phyloP scores from a whole-genome alignment of 2,888 invertebrate species.

The Eledona agricola region DNA sequence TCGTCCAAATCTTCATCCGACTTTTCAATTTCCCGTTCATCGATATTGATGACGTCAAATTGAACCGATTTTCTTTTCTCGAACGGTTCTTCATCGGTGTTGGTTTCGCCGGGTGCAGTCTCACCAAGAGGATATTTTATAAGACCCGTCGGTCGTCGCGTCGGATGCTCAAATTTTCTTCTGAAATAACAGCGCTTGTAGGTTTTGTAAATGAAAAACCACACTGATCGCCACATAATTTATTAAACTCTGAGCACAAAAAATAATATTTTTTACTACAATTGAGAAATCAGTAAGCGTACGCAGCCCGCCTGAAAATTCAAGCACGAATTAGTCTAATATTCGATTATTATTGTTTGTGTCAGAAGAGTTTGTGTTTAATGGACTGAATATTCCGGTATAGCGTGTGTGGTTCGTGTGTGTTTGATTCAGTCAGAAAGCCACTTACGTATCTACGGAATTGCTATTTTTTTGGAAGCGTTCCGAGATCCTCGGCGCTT shows the following conservation, averaged over 20 bases:
- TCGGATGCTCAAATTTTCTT: conserved; percentile 24
- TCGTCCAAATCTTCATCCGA: conserved; percentile 15
- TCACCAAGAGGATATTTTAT: conserved; percentile 12
- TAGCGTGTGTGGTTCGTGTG: conserved; percentile 16
- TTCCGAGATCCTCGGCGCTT: conserved; percentile 20
- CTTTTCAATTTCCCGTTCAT: conserved; percentile 46
- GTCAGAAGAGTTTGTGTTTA: conserved; percentile 17
- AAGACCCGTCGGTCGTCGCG: conserved; percentile 38
- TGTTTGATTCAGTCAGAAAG: conserved; percentile 2
- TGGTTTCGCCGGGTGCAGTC: conserved; percentile 10
- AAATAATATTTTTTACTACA: conserved; percentile 3
- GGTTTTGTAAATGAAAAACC: background rate
- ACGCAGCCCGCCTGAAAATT: conserved; percentile 5
- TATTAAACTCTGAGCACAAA: conserved; percentile 18
- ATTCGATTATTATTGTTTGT: conserved; percentile 20
- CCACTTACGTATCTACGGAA: conserved; percentile 29
- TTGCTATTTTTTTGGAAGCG: conserved; percentile 25
- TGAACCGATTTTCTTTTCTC: conserved; percentile 50
- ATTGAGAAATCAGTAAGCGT: background rate
- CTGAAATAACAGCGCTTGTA: conserved; percentile 12
- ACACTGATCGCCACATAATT: conserved; percentile 3
- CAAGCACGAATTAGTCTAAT: conserved; percentile 2
- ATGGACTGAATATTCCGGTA: no score
- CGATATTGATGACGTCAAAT: conserved; percentile 46
- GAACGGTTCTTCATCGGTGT: conserved; percentile 46